Base-by-base conservation (phyloP, 2,797 vertebrate genomes). In the Arrhamphus sclerolepis region DNA sequence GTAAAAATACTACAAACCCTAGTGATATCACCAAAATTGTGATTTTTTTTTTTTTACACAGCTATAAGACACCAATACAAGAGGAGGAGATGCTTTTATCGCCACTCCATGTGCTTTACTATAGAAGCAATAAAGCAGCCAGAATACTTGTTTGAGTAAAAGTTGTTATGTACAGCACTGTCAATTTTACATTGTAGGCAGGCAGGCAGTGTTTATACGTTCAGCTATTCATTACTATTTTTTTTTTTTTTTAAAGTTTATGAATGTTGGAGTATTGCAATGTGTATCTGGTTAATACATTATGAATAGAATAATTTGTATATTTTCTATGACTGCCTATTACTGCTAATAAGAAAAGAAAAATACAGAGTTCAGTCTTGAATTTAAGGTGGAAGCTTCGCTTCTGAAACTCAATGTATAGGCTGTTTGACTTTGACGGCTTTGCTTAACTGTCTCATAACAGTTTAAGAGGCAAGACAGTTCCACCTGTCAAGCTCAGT, bases 131-230 rank as follows among this genome's bases (percentile, higher is more conserved):
- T 29, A 49, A 64, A 72, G 66, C 38, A 20, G 67, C 31, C 28
- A 62, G 20, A 63, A 61, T 47, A 50, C 78, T 68, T 74, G 67
- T 71, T 80, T 66, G 69, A 66, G 56, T 14, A 21, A 46, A 31
- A 16, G 34, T 43, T 14, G 6, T 17, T 58, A 40, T 24, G 13
- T n/a, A 28, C 41, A 39, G 19, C 26, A 62, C 62, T 69, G 43
- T 65, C 42, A 13, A 29, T 54, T 48, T 47, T 34, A 41, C 42
- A 10, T 21, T 21, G 16, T 34, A 13, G 8, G 28, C 31, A 56
- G 31, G 31, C 26, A 44, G 49, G 24, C 55, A 47, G 20, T n/a
- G 6, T 69, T 67, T 58, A 31, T n/a, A 14, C 1, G 48, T 22
- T 48, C 4, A 44, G 47, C 39, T 41, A 44, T 31, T 56, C 0